Base-by-base conservation (phyloP, 2,888 invertebrate species). In the Sarcophaga carnaria region DNA sequence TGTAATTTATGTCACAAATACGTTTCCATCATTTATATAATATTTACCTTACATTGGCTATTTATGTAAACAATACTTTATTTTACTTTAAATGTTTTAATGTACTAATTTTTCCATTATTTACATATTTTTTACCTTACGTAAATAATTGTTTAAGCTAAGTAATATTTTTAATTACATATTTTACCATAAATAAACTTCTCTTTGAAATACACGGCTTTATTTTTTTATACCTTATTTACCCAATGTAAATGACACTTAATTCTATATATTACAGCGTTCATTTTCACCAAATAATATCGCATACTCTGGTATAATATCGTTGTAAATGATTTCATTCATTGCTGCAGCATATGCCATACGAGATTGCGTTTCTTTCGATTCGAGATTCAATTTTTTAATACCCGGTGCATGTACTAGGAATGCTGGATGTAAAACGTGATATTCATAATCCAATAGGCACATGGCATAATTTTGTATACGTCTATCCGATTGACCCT, bases 351-450 rank as follows among this genome's bases (percentile, higher is more conserved):
- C 91, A 20, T 83, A 90, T 45, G 83, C 84, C 2, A 82, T 25
- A 80, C 97, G 97, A 90, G 96, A 95, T 60, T 66, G 64, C 0
- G 70, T 66, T 12, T 70, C 70, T 0, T 69, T 49, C 80, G 96
- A 96, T 91, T 97, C 96, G 90, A 95, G 95, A 90, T 95, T 95
- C 93, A 95, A 95, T 67, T 95, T 94, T 92, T 98, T 98, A 89
- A 98, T 97, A n/a, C 98, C 98, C 0, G 98, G 98, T 89, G 97
- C 96, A 93, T 98, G 98, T 45, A 96, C 96, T 71, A 98, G 94
- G 93, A 98, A 98, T 1, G 97, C 97, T 90, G 97, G 97, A 94
- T 98, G 96, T 90, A 98, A 93, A 82, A 98, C 96, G 93, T 97
- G 96, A 92, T 98, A 98, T 91, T 98, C 97, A 93, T 98, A 98